Evolutionary conservation across 2,113 vertebrate species (phyloP), one percentile per base, ranked within the genome.

Genomic region (Ptyas mucosa): DNA sequence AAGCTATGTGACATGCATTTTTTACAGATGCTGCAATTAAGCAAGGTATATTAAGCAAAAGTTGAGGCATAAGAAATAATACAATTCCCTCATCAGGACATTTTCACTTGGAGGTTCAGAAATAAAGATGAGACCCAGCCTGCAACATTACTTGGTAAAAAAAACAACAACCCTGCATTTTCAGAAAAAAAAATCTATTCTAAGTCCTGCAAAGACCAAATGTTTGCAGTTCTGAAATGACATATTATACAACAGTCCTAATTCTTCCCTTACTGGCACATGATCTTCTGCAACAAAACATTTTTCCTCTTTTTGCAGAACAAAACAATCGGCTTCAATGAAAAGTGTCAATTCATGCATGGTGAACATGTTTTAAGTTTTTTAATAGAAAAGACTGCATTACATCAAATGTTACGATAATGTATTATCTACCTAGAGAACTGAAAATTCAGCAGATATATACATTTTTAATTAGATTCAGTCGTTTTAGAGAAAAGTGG

Each of bases 261-360:
- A 94, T 18, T 75, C 39, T 24, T 0, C 4, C 55, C 5, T 58
- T 23, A 55, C 29, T 39, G 85, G 21, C 21, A 53, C 11, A 90
- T 52, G 64, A 43, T 75, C 8, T 15, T 52, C 15, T 69, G 11
- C 0, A 0, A 21, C 69, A 46, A 57, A 14, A 0, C 1, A 85
- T 12, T 15, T 12, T 89, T 21, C 12, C 3, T 54, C 8, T 61
- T 58, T 94, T 55, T 89, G 53, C 55, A 24, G 87, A 91, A 86
- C 4, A 75, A 0, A 2, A 2, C 93, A 43, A 89, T 6, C 92
- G 87, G 43, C 18, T 95, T 89, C 92, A 92, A 89, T 1, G 94
- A 75, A 92, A 54, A 51, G 6, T 75, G 20, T 52, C 43, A 54
- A 75, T 34, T 69, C 90, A 34, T 23, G 12, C 20, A 53, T 2